These are phyloP conservation scores for Leucosticte australis DNA, from an alignment of 2,113 vertebrate genomes.

Conservation along the genomic window DNA sequence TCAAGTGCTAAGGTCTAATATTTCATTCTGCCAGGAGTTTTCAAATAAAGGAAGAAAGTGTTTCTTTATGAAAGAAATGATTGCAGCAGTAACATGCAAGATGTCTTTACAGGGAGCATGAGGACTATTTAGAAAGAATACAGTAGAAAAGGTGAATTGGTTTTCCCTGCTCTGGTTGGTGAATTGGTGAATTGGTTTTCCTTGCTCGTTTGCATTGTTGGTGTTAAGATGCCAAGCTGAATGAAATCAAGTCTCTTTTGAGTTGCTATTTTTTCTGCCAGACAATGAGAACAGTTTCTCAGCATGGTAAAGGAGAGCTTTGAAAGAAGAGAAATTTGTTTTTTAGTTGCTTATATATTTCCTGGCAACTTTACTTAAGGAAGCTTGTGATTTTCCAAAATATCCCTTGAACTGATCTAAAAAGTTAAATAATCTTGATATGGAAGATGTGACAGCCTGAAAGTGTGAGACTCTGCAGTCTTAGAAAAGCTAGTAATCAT, in stretches of 20 bases:
- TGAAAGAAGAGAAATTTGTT: not conserved
- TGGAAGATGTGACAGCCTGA: not conserved
- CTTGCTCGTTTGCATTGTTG: not conserved
- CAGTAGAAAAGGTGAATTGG: not conserved
- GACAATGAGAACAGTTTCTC: not conserved
- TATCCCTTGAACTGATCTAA: not conserved
- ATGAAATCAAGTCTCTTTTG: not conserved
- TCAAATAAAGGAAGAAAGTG: not conserved
- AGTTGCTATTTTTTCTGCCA: not conserved
- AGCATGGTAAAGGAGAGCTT: not conserved
- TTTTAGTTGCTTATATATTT: not conserved
- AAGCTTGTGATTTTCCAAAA: not conserved
- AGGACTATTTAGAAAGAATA: not conserved
- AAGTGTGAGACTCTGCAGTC: not conserved
- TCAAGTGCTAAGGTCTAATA: not conserved
- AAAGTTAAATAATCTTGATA: not conserved
- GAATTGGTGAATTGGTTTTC: not conserved
- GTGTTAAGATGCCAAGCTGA: not conserved
- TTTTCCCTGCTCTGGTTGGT: not conserved
- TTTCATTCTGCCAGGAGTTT: not conserved
- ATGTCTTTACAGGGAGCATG: not conserved
- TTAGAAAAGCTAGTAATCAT: not conserved
- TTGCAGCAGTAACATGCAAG: not conserved
- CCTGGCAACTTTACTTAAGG: not conserved
- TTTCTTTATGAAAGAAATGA: not conserved